Percentiles rank a stretch among this genome's conserved stretches.
Conservation (phyloP, 1,140 invertebrate genomes). For the Plectrocnemia conspersa region DNA sequence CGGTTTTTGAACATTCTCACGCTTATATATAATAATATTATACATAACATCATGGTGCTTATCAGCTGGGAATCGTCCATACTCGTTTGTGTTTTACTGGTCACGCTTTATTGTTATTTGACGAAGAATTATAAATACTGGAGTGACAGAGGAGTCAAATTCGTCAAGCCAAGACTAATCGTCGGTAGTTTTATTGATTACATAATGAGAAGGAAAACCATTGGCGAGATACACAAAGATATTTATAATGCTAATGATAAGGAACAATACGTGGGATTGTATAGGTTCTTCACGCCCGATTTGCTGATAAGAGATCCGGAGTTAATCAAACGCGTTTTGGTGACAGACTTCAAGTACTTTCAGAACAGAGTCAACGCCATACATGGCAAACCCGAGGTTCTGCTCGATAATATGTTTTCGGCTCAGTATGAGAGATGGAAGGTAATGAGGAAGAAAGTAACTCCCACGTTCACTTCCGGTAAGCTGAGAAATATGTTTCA, state of each 20-base stretch:
- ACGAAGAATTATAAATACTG: conserved; percentile 43
- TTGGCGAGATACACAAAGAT: conserved; percentile 19
- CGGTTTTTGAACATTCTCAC: no score
- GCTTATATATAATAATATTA: no score
- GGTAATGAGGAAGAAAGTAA: conserved; percentile 51
- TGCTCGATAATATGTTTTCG: conserved; percentile 36
- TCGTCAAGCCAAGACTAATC: conserved; percentile 37
- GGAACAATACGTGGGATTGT: conserved; percentile 41
- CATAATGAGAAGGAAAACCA: conserved; percentile 15
- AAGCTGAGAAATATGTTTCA: conserved; percentile 56
- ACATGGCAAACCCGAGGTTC: conserved; percentile 37
- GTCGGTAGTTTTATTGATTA: conserved; percentile 39
- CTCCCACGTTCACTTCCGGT: conserved; percentile 49
- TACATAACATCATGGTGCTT: no score
- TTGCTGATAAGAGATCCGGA: conserved; percentile 51
- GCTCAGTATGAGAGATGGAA: conserved; percentile 49
- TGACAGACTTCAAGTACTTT: conserved; percentile 54
- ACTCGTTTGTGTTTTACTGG: no score
- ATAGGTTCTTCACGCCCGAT: conserved; percentile 43
- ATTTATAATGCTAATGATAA: conserved; percentile 34
- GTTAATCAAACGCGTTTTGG: conserved; percentile 49
- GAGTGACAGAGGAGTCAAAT: conserved; percentile 43
- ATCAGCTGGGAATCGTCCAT: no score
- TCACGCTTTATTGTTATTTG: conserved; percentile 14
- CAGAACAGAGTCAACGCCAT: conserved; percentile 37